A percentile compares a stretch with the other conserved stretches of the same genome.
phyloP scores from a whole-genome alignment of 2,113 vertebrate species.

The Theropithecus gelada region DNA sequence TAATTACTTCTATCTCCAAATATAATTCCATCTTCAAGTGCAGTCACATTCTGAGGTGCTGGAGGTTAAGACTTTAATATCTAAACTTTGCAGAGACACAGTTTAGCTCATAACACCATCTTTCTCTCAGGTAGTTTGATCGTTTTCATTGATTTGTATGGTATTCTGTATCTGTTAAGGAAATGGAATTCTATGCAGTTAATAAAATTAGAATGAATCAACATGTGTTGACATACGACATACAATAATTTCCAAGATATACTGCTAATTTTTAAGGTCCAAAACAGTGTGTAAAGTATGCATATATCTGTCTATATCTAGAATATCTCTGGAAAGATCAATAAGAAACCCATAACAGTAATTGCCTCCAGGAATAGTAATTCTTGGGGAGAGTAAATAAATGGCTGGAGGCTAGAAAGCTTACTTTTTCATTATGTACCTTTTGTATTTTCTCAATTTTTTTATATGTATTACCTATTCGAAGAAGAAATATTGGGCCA shows the following conservation, averaged over 20 bases:
- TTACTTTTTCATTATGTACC: background rate
- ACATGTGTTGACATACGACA: background rate
- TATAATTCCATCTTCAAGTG: background rate
- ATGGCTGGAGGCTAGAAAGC: background rate
- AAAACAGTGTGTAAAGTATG: background rate
- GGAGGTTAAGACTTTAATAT: background rate
- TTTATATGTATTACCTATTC: background rate
- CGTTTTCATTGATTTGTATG: background rate
- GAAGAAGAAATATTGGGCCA: background rate
- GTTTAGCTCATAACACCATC: background rate
- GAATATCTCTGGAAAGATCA: background rate
- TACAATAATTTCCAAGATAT: background rate
- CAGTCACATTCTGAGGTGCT: background rate
- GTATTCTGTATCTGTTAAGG: background rate
- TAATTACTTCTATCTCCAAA: background rate
- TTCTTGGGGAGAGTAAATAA: background rate
- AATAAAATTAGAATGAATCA: slow-evolving; percentile 4
- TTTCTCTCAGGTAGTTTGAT: background rate
- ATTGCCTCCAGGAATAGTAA: background rate
- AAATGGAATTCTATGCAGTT: background rate
- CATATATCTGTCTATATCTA: background rate
- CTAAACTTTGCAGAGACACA: background rate
- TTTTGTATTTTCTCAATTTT: background rate
- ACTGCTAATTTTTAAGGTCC: background rate
- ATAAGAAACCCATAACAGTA: background rate